Base-by-base conservation (phyloP, 2,888 invertebrate genomes). In the Drosophila neutralis region DNA sequence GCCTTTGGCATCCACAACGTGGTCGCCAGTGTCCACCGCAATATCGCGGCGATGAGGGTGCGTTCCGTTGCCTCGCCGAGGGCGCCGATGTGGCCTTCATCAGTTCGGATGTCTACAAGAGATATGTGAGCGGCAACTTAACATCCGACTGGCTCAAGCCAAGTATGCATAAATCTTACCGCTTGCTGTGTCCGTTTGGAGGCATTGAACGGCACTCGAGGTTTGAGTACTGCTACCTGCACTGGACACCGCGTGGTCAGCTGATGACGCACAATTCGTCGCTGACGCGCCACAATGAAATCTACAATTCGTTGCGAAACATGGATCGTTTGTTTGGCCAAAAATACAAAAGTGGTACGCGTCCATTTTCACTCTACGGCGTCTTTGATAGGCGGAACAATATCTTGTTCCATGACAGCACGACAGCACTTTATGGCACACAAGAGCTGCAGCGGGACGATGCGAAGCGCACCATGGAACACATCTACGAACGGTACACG, bases 61-160 rank as follows among this genome's bases (percentile, higher is more conserved):
- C 96, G 0, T 90, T 97, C 42, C 93, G 94, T 62, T 96, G 96
- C 76, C 92, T 97, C 18, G 93, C 94, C 2, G 95, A 95, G 73
- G 95, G 95, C 0, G 96, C 94, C 6, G 97, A 97, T 84, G 97
- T 97, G 0, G 97, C 97, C 0, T 97, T 98, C 82, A 93, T 97
- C 2, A 95, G 95, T 79, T 94, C 95, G 73, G 93, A 94, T 31
- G 94, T 94, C 1, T 94, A 94, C 52, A 94, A 95, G 68, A 94
- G 95, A 85, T 94, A 95, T 82, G 93, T 94, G 77, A 94, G 96
- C 92, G 75, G 93, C 89, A 82, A 94, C 94, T 83, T 93, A 91
- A 82, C 94, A 93, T 79, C 89, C 0, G 75, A 92, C 1, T 94
- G 94, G 94, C 80, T 93, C 1, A 89, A 90, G 38, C 89, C 91